Evolutionary conservation across 2,888 invertebrate species (phyloP), one percentile per base, ranked within the genome.

Genomic region (Yponomeuta cagnagella): DNA sequence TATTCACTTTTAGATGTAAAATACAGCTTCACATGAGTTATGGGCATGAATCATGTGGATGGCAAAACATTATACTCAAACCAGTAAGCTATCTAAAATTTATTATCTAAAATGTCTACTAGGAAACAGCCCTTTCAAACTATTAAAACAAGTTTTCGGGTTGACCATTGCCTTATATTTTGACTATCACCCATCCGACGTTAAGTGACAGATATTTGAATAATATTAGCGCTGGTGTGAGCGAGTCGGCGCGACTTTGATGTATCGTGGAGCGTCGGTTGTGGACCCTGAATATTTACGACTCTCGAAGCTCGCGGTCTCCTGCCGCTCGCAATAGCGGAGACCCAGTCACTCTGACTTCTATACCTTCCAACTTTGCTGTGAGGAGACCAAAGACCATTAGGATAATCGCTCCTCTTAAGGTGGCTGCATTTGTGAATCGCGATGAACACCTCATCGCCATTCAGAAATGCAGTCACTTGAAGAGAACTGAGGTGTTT

Each of bases 271-370:
- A 81, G 77, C 81, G 83, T 77, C 79, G 79, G 77, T 77, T 80
- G 82, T 81, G 84, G 83, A 83, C 84, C 85, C 85, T 87, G 87
- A 87, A 88, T 88, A 88, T 88, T 87, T 87, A 88, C 86, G 85
- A 86, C 81, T 23, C 71, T 70, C 70, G 66, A 48, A 48, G 70
- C 72, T 63, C 48, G 70, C 43, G 63, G 65, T 30, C 68, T 52
- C 58, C 12, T 58, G 15, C 52, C 52, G 52, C 52, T 58, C 52
- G 52, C 52, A 15, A 58, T 58, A 58, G 52, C 52, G 52, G 52
- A 58, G 52, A 58, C 52, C 52, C 52, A 58, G 52, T 58, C 52
- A 8, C 52, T 58, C 52, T 58, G 52, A 58, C 52, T 58, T 58
- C 12, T 58, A 15, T 58, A 58, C 52, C 52, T 15, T 15, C 52